Percentiles rank a stretch among this genome's conserved stretches.
Conservation (phyloP, 2,797 vertebrate genomes). For the Pipistrellus nathusii region DNA sequence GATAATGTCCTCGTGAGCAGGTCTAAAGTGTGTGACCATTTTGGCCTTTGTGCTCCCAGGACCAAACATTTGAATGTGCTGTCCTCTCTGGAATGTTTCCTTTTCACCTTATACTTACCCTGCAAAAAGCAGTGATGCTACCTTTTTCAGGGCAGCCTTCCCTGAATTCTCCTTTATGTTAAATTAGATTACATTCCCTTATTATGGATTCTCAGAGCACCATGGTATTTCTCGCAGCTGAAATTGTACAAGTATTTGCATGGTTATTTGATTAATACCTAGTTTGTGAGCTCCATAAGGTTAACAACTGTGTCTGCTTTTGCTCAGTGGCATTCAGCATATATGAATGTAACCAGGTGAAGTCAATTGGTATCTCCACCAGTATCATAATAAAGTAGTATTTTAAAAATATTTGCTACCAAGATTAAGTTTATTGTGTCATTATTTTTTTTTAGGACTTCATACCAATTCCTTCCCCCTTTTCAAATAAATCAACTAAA, state of each 20-base stretch:
- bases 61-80: neutral
- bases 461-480: neutral
- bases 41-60: neutral
- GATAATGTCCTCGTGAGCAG: neutral
- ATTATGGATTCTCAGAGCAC: conserved; percentile 12
- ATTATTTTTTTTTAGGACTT: conserved; percentile 44
- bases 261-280: conserved; percentile 68
- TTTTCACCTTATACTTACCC: neutral
- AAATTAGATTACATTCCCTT: conserved; percentile 60
- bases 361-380: conserved; percentile 37
- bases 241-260: conserved; percentile 58
- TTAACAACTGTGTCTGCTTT: conserved; percentile 38
- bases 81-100: neutral
- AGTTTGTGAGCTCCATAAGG: conserved; percentile 42
- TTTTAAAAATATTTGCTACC: conserved; percentile 52
- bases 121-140: conserved; percentile 43
- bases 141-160: neutral
- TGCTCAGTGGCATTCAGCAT: neutral
- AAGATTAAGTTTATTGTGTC: conserved; percentile 59
- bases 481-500: conserved; percentile 58
- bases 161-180: conserved; percentile 40
- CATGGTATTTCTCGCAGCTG: conserved; percentile 39
- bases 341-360: conserved; percentile 22
- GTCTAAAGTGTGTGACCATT: neutral
- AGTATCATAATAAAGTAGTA: conserved; percentile 32